Evolutionary conservation across 2,113 vertebrate genomes (phyloP).

Genomic region (Callorhinus ursinus): DNA sequence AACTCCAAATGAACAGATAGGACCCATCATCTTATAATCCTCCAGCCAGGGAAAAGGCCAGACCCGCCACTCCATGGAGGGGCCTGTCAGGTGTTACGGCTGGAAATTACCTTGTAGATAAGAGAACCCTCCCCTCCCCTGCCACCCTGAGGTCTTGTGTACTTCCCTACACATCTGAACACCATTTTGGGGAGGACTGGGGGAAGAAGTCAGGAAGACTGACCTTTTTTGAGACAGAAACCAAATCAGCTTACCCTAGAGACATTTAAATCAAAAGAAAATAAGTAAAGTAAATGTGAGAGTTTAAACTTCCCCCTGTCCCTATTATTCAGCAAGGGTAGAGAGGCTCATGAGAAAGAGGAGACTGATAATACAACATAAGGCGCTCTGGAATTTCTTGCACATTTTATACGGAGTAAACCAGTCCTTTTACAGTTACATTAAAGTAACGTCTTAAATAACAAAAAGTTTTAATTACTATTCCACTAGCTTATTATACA

Average conservation of each 20-base stretch:
- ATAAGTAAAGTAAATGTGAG: background rate
- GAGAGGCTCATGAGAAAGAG: background rate
- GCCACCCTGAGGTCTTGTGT: background rate
- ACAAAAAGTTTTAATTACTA: background rate
- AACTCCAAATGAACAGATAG: background rate
- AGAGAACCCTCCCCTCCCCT: background rate
- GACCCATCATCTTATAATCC: background rate
- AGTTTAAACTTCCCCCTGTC: background rate
- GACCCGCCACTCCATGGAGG: background rate
- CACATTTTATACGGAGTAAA: background rate
- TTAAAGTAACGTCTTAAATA: background rate
- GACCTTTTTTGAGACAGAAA: constrained; percentile 6
- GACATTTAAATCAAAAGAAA: constrained; percentile 13
- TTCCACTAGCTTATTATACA: background rate
- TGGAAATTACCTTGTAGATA: background rate
- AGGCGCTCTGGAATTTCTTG: background rate
- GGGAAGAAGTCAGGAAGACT: background rate
- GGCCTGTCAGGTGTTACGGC: background rate
- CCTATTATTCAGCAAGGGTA: background rate
- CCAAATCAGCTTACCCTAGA: background rate
- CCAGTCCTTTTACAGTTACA: background rate
- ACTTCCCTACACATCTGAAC: background rate
- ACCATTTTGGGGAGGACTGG: background rate
- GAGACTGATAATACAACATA: background rate
- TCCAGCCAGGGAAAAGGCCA: too few species aligned